Conservation (phyloP, 2,797 vertebrate genomes). For the Danio albolineatus region DNA sequence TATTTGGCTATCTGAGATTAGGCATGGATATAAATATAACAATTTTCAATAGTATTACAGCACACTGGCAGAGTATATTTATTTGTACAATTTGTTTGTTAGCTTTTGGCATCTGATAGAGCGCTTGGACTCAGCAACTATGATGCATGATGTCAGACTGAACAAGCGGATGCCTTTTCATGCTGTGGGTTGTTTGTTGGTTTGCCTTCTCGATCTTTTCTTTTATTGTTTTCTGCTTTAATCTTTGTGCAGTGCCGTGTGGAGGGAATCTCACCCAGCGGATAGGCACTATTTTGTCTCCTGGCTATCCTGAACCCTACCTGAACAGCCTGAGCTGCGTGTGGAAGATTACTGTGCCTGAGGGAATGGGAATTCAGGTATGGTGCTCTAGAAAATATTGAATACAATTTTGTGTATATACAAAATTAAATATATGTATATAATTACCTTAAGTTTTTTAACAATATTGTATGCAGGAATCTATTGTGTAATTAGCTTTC, state of each 20-base stretch:
- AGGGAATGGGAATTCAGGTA: constrained; percentile 98
- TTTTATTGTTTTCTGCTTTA: constrained; percentile 43
- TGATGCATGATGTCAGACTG: too few species aligned
- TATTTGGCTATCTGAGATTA: too few species aligned
- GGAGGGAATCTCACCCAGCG: constrained; percentile 95
- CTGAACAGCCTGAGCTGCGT: constrained; percentile 98
- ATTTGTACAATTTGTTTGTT: too few species aligned
- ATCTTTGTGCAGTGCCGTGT: constrained; percentile 86
- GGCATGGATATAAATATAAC: too few species aligned
- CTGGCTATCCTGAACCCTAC: constrained; percentile 96
- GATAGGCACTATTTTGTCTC: constrained; percentile 95
- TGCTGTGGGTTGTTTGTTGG: background rate
- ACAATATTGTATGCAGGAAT: too few species aligned
- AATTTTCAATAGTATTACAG: too few species aligned
- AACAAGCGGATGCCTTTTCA: background rate
- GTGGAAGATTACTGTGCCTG: constrained; percentile 97
- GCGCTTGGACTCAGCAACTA: too few species aligned
- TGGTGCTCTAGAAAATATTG: background rate
- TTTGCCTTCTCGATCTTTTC: constrained; percentile 58
- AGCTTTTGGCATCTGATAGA: too few species aligned
- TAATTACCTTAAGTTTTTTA: too few species aligned
- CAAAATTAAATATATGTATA: too few species aligned
- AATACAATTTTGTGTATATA: too few species aligned
- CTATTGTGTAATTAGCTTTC: background rate
- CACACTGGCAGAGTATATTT: too few species aligned